Evolutionary conservation across 2,888 invertebrate genomes (phyloP).

Genomic region (Erebia ligea): DNA sequence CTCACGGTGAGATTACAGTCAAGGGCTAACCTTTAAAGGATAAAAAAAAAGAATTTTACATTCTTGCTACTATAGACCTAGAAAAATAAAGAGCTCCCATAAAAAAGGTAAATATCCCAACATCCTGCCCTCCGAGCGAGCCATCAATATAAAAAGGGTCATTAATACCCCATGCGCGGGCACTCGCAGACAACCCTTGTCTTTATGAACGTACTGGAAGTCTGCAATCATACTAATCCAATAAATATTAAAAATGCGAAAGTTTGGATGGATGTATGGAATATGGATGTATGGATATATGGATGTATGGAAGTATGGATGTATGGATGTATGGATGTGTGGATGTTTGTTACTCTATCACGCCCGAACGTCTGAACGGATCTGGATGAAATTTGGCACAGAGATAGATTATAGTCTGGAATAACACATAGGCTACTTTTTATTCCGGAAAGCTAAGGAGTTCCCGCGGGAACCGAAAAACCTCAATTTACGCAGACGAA

Average conservation of each 20-base stretch:
- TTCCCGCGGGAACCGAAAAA: no score
- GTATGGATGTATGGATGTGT: no score
- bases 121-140: constrained; percentile 31
- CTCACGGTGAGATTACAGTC: no score
- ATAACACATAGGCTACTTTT: no score
- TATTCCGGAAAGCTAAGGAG: no score
- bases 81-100: constrained; percentile 19
- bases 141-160: constrained; percentile 34
- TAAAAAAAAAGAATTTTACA: neutral
- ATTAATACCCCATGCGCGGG: constrained; percentile 30
- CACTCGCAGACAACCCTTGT: constrained; percentile 26
- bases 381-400: no score
- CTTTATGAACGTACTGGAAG: constrained; percentile 20
- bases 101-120: constrained; percentile 35
- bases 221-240: neutral
- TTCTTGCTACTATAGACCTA: neutral
- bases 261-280: neutral
- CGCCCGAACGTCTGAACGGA: no score
- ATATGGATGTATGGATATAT: neutral
- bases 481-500: no score
- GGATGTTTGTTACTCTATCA: no score
- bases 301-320: no score
- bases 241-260: neutral
- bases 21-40: no score
- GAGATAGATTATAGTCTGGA: no score